Base-by-base conservation (phyloP, 2,888 invertebrate genomes). In the Dilophus febrilis region DNA sequence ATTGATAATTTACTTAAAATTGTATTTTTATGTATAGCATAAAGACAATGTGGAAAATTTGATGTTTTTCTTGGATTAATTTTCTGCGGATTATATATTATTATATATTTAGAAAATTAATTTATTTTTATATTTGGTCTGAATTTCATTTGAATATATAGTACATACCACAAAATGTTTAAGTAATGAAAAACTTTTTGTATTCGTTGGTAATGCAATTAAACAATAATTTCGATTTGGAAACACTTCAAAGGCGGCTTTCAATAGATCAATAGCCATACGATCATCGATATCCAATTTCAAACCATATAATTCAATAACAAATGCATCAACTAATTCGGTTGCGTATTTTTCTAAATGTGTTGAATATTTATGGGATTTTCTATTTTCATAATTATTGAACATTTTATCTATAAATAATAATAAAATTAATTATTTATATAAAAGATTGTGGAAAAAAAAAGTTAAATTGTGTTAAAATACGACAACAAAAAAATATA, bases 161-260 rank as follows among this genome's bases (percentile, higher is more conserved):
- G 4, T 29, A 29, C 5, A n/a, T 29, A 45, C 45, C 28, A 42
- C 38, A 41, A 46, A 46, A 31, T 44, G 37, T 11, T 33, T 22
- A 1, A 44, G 29, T 7, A 41, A 37, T 14, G 17, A 14, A 17
- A 36, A 34, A 31, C 6, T 27, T 32, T 31, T 22, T 13, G 27
- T 16, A 14, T 34, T 10, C 2, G 44, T 40, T 8, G 50, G 44
- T 4, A 56, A 30, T 2, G 51, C 43, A 2, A 59, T 42, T 10
- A 59, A 43, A 12, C 58, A 57, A 37, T 52, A 81, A 35, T 82
- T 77, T 19, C 66, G 64, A 4, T 71, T 60, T 2, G 74, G 73
- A 57, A 71, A 77, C 31, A 72, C 64, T 50, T 77, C 72, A 54
- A 80, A 82, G 1, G 76, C 70, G 1, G 72, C 73, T 46, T 70